These are phyloP conservation scores for Oncorhynchus clarkii DNA, from an alignment of 2,113 vertebrate genomes.

Conservation along the genomic window DNA sequence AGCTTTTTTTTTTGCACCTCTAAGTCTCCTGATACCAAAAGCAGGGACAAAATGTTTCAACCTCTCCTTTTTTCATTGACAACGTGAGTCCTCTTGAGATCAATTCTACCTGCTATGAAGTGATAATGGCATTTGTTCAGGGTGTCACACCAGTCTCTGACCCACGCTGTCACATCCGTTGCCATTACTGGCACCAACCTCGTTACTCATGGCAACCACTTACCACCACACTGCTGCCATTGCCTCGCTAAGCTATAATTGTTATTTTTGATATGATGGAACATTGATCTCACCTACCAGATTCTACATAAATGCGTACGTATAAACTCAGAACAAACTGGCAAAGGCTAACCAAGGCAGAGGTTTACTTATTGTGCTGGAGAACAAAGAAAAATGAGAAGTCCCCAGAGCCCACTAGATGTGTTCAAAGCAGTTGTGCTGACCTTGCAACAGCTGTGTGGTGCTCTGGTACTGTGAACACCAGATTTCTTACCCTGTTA, in stretches of 20 bases:
- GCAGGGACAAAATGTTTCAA: background rate
- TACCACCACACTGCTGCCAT: no score
- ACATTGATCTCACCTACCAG: no score
- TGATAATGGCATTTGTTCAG: background rate
- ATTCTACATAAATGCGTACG: no score
- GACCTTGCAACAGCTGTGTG: background rate
- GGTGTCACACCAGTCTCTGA: background rate
- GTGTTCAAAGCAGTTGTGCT: background rate
- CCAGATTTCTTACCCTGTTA: slow-evolving; percentile 18
- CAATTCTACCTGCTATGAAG: background rate
- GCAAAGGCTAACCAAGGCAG: no score
- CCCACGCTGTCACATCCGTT: background rate
- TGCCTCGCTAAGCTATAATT: no score
- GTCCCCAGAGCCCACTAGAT: background rate
- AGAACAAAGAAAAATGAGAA: background rate
- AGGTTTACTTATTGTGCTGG: no score
- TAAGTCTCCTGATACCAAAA: background rate
- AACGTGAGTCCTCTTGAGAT: background rate
- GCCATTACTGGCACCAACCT: slow-evolving; percentile 4
- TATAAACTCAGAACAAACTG: no score
- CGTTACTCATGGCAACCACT: slow-evolving; percentile 33
- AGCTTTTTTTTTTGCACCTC: background rate
- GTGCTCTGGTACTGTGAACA: slow-evolving; percentile 12
- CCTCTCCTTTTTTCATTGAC: background rate
- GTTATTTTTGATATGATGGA: no score